Conservation (phyloP, 2,113 vertebrate species). For the Trogon surrucura region DNA sequence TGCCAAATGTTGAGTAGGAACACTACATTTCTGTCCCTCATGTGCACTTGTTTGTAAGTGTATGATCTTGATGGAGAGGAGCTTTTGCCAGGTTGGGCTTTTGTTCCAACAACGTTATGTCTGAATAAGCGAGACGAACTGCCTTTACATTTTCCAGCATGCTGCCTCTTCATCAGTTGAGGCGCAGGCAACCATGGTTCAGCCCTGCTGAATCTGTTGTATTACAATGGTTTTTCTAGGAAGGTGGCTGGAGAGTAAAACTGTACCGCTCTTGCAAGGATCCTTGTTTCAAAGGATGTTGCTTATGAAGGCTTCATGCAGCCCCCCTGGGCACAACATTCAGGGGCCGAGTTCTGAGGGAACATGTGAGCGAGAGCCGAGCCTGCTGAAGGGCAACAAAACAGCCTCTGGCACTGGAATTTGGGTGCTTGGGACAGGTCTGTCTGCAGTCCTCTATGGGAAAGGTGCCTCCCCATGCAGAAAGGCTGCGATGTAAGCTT, state of each 20-base stretch:
- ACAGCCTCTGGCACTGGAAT: neutral
- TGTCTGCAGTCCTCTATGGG: neutral
- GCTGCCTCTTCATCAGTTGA: neutral
- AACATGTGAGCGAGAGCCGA: neutral
- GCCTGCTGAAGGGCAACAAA: neutral
- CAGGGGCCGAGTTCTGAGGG: neutral
- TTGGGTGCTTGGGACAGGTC: neutral
- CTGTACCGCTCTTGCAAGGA: neutral
- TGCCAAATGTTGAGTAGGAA: neutral
- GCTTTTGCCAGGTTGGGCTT: constrained; percentile 2
- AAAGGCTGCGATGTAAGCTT: neutral
- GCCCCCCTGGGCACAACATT: neutral
- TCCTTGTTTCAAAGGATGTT: neutral
- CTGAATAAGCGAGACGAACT: neutral
- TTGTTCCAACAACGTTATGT: neutral
- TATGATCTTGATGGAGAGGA: neutral
- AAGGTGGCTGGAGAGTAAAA: neutral
- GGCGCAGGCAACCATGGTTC: neutral
- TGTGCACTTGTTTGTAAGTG: neutral
- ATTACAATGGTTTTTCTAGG: neutral
- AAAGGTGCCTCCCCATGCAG: neutral
- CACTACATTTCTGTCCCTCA: neutral
- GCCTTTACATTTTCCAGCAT: neutral
- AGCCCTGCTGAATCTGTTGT: neutral
- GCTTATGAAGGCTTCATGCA: neutral